Percentiles rank a stretch among this genome's conserved stretches.
Conservation (phyloP, 1,140 invertebrate species). For the Spodoptera litura region DNA sequence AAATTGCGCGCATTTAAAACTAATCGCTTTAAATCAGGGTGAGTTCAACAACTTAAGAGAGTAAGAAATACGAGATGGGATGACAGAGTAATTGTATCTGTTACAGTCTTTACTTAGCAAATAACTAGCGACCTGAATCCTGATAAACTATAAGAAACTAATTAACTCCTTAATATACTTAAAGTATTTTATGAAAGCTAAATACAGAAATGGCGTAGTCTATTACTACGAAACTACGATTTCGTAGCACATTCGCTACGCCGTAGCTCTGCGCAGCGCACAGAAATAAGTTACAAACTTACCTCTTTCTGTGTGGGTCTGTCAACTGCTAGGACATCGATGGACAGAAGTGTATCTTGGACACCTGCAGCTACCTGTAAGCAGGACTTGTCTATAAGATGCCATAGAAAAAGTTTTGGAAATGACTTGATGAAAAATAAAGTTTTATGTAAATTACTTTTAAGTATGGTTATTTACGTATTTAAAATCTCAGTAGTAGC, state of each 20-base stretch:
- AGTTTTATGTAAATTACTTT: no score
- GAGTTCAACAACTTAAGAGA: no score
- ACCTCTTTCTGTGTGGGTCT: constrained; percentile 86
- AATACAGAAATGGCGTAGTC: neutral
- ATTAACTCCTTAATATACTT: no score
- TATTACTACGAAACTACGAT: neutral
- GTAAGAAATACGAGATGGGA: no score
- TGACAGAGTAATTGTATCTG: neutral
- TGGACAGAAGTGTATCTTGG: constrained; percentile 85
- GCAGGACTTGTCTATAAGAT: neutral
- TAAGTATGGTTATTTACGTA: no score
- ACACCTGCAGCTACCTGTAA: constrained; percentile 86
- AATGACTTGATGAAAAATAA: no score
- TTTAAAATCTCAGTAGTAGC: no score
- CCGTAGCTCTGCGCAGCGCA: neutral
- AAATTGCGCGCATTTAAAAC: no score
- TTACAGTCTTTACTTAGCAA: neutral
- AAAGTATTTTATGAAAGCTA: neutral
- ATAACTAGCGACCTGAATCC: no score
- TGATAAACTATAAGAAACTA: no score
- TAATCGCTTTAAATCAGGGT: no score
- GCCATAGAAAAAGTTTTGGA: neutral
- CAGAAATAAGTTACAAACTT: constrained; percentile 2
- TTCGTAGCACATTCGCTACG: neutral
- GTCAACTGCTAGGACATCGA: constrained; percentile 86